These are phyloP conservation scores for Calameuta filiformis DNA, from an alignment of 2,888 invertebrate species.

Conservation along the genomic window DNA sequence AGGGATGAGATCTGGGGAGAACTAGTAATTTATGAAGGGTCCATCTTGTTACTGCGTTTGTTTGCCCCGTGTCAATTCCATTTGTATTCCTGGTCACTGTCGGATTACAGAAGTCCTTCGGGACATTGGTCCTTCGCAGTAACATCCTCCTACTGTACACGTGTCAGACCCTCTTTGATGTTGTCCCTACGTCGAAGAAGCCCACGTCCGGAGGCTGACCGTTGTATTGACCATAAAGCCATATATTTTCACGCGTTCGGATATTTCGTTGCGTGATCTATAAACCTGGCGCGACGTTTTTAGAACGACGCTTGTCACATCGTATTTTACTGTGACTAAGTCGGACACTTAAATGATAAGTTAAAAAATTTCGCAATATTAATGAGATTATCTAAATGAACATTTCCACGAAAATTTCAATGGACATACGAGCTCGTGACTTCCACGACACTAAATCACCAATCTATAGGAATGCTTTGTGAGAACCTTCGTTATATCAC, in stretches of 20 bases:
- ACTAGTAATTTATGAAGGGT: neutral
- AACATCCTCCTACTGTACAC: conserved; percentile 1
- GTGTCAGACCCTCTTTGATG: conserved; percentile 15
- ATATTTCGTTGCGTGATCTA: neutral
- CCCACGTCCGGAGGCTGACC: neutral
- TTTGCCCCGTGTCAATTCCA: conserved; percentile 24
- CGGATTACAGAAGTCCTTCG: conserved; percentile 19
- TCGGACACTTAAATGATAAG: neutral
- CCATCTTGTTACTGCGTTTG: conserved; percentile 16
- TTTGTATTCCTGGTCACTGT: conserved; percentile 19
- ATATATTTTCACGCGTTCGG: neutral
- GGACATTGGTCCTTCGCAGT: conserved; percentile 19
- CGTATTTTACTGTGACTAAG: neutral
- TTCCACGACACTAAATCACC: neutral
- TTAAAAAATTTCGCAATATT: neutral
- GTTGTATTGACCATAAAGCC: neutral
- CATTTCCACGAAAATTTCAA: neutral
- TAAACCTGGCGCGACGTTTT: neutral
- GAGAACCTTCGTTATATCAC: too few species aligned
- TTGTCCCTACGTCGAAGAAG: neutral
- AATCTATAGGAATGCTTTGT: neutral
- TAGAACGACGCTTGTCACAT: neutral
- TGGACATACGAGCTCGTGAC: neutral
- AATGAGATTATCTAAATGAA: neutral
- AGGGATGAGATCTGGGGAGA: neutral